Percentiles rank a stretch among this genome's conserved stretches.
Evolutionary conservation across 2,797 vertebrate genomes (phyloP).

Genomic region (Hephaestus fuliginosus): DNA sequence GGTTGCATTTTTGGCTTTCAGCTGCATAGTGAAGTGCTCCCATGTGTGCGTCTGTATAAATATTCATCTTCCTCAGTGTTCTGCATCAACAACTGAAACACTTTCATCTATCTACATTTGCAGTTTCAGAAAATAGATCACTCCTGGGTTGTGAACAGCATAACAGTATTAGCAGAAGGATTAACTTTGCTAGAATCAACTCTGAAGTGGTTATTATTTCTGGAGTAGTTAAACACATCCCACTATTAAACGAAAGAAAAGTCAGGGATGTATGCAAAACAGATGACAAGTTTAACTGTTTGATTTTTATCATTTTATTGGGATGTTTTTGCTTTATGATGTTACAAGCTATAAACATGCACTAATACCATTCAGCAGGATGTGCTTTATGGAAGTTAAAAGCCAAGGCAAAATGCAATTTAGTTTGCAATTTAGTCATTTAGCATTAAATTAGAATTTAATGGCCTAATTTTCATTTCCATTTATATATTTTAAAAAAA

Average conservation of each 20-base stretch:
- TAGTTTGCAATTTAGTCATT: neutral
- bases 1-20: conserved; percentile 65
- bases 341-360: neutral
- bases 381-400: neutral
- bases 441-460: neutral
- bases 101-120: conserved; percentile 77
- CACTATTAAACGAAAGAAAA: conserved; percentile 11
- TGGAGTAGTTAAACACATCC: conserved; percentile 2
- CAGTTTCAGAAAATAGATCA: conserved; percentile 64
- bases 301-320: neutral
- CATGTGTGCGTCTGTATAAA: conserved; percentile 77
- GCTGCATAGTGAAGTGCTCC: conserved; percentile 68
- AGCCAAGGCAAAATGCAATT: neutral
- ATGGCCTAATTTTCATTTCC: neutral
- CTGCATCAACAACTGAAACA: conserved; percentile 73
- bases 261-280: neutral
- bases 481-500: neutral
- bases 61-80: conserved; percentile 79
- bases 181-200: conserved; percentile 38
- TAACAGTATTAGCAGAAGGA: conserved; percentile 34
- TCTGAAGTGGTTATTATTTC: conserved; percentile 30
- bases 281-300: neutral
- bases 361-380: neutral
- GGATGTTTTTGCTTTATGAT: conserved; percentile 7
- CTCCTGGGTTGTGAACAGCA: conserved; percentile 36